Evolutionary conservation across 2,797 vertebrate genomes (phyloP).

Genomic region (Enoplosus armatus): DNA sequence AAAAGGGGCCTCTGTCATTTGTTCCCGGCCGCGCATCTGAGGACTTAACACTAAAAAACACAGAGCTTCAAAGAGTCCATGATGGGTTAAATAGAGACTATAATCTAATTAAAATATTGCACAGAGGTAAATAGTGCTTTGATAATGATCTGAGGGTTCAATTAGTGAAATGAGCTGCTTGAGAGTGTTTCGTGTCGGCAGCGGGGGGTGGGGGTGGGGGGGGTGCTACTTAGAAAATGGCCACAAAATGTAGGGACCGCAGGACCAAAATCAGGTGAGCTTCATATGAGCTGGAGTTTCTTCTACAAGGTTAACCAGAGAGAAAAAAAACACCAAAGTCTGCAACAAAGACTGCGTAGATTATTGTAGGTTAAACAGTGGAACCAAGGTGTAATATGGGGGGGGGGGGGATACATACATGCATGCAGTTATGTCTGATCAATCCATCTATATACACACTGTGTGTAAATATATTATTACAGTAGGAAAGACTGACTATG

Average conservation of each 20-base stretch:
- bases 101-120: slow-evolving; percentile 99
- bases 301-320: slow-evolving; percentile 40
- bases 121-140: slow-evolving; percentile 97
- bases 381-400: slow-evolving; percentile 26
- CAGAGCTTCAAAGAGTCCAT: slow-evolving; percentile 95
- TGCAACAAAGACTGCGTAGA: neutral
- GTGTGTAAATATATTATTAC: too few relatives aligned
- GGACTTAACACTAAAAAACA: slow-evolving; percentile 96
- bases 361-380: slow-evolving; percentile 57
- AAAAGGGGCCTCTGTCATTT: slow-evolving; percentile 94
- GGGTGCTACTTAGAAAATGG: slow-evolving; percentile 87
- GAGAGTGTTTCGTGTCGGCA: slow-evolving; percentile 85
- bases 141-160: slow-evolving; percentile 97
- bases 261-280: slow-evolving; percentile 81
- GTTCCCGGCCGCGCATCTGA: slow-evolving; percentile 91
- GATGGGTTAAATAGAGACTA: slow-evolving; percentile 99
- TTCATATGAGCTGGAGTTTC: slow-evolving; percentile 76
- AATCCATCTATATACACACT: too few relatives aligned
- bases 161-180: slow-evolving; percentile 93
- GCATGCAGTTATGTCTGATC: too few relatives aligned
- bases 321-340: slow-evolving; percentile 57
- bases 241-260: slow-evolving; percentile 84
- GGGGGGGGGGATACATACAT: neutral
- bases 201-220: too few relatives aligned
- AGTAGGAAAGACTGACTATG: too few relatives aligned